phyloP scores from a whole-genome alignment of 2,797 vertebrate genomes.

The Ceryle rudis region DNA sequence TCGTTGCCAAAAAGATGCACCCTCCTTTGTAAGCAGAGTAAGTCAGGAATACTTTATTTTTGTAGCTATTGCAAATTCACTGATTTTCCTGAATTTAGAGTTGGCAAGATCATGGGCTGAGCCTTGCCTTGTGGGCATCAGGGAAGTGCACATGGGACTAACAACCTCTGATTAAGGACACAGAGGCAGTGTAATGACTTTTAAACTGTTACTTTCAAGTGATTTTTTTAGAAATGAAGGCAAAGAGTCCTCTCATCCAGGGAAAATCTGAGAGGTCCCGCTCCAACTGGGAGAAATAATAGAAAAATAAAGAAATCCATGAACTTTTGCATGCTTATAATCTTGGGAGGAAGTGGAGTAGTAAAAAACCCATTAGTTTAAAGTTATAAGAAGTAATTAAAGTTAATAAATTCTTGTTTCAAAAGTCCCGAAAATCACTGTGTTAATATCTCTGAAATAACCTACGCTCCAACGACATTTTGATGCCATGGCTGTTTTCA shows the following conservation, averaged over 20 bases:
- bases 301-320: background rate
- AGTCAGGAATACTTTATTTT: background rate
- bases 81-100: background rate
- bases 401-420: background rate
- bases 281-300: background rate
- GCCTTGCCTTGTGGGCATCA: background rate
- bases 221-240: background rate
- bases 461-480: accelerated
- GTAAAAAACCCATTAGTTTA: background rate
- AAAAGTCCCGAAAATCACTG: background rate
- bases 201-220: background rate
- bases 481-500: background rate
- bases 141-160: background rate
- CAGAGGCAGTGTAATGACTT: background rate
- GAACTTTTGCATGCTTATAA: background rate
- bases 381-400: background rate
- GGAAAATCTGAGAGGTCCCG: background rate
- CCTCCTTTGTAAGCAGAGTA: background rate
- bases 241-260: background rate
- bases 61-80: background rate
- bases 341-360: too few relatives aligned
- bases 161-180: background rate
- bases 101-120: background rate
- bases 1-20: accelerated
- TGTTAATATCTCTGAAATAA: background rate